Evolutionary conservation across 2,888 invertebrate species (phyloP).

Genomic region (Andrena dorsata): DNA sequence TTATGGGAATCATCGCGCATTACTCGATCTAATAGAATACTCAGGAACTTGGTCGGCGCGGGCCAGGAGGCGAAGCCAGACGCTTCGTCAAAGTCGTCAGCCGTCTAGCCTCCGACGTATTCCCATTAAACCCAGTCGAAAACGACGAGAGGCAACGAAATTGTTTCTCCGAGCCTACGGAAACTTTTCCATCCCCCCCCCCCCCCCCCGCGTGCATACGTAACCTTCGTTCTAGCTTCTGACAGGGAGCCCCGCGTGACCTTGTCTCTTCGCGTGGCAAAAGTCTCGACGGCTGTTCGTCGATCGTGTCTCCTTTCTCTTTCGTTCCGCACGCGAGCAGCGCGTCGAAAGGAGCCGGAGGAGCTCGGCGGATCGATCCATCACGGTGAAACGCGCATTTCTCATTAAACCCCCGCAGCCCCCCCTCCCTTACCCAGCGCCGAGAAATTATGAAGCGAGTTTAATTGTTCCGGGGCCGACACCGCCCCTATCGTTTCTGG

Average conservation of each 20-base stretch:
- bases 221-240: constrained; percentile 53
- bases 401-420: constrained; percentile 73
- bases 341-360: constrained; percentile 33
- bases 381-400: constrained; percentile 75
- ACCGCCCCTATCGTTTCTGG: constrained; percentile 60
- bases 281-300: constrained; percentile 35
- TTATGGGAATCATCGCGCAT: not conserved
- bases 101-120: constrained; percentile 48
- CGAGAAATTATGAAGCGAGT: constrained; percentile 77
- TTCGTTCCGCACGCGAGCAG: constrained; percentile 66
- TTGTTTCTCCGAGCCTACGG: constrained; percentile 56
- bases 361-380: constrained; percentile 69
- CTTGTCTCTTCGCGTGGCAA: constrained; percentile 60
- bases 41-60: not conserved
- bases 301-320: constrained; percentile 59
- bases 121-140: constrained; percentile 65
- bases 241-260: constrained; percentile 63
- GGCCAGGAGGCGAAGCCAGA: constrained; percentile 29
- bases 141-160: constrained; percentile 55
- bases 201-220: constrained; percentile 27
- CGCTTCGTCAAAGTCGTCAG: constrained; percentile 52
- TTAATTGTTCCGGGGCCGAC: constrained; percentile 75
- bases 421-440: constrained; percentile 13
- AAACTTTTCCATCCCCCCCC: constrained; percentile 61
- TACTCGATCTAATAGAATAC: not conserved